These are phyloP conservation scores for Plectropomus leopardus DNA, from an alignment of 2,113 vertebrate species.

Conservation along the genomic window DNA sequence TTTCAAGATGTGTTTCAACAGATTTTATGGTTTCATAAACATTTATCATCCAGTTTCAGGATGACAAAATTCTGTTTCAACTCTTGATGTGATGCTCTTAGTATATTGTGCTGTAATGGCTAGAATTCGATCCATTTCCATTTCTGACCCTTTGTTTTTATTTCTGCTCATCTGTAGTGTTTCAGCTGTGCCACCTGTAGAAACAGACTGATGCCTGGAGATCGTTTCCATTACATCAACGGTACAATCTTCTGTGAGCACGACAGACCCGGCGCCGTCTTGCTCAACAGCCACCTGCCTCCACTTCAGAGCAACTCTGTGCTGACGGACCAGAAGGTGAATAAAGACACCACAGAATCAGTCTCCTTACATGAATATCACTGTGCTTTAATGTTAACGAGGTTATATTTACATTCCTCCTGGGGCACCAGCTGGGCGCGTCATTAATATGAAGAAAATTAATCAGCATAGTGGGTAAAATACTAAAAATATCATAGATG, in stretches of 20 bases:
- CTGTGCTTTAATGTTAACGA: not conserved
- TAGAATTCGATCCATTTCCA: not conserved
- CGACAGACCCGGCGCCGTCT: constrained; percentile 81
- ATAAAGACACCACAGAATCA: not conserved
- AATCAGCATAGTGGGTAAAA: not conserved
- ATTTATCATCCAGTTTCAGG: not conserved
- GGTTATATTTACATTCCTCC: not conserved
- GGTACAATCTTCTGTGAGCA: constrained; percentile 89
- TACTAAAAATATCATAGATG: not conserved
- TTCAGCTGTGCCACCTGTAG: constrained; percentile 89
- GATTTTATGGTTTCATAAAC: not conserved
- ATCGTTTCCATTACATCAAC: constrained; percentile 88
- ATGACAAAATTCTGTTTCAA: not conserved
- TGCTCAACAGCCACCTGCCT: constrained; percentile 83
- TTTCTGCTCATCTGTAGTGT: constrained; percentile 75
- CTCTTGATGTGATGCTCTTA: not conserved
- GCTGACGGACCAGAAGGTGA: constrained; percentile 88
- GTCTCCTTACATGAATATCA: not conserved
- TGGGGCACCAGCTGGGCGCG: not conserved
- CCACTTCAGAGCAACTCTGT: constrained; percentile 84
- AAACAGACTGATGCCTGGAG: constrained; percentile 87
- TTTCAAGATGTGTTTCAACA: not conserved
- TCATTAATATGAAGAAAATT: not conserved
- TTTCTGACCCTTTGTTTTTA: not conserved
- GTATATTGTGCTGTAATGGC: not conserved